Evolutionary conservation across 2,888 invertebrate species (phyloP), one percentile per base, ranked within the genome.

Genomic region (Cephus spinipes): DNA sequence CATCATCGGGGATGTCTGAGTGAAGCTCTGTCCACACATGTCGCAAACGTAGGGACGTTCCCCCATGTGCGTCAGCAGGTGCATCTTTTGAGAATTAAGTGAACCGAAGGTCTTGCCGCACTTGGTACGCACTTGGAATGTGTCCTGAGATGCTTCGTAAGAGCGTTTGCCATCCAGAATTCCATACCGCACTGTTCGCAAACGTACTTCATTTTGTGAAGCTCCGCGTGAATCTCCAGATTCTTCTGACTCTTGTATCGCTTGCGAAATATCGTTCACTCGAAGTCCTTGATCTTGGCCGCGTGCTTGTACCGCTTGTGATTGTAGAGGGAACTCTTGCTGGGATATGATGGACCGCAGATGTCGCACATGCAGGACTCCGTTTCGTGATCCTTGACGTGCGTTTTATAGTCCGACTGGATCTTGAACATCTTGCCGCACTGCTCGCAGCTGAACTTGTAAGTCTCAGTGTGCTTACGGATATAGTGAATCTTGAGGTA

Each of bases 401-500:
- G 85, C 93, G 93, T 73, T 92, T 84, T 23, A 92, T 78, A 93
- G 93, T 93, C 93, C 6, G 91, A 90, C 0, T 91, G 69, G 0
- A 93, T 92, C 0, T 92, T 91, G 82, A 92, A 93, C 0, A 90
- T 85, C 83, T 93, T 93, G 3, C 90, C 91, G 81, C 93, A 93
- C 73, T 85, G 92, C 30, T 89, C 90, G 83, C 93, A 93, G 0
- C 93, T 92, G 79, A 93, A 94, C 75, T 92, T 88, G 88, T 31
- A 75, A 69, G 55, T n/a, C 15, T 23, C 55, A 1, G 75, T 75
- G 36, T 75, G 75, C 33, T 75, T 77, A n/a, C 77, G 73, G 12
- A 35, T 77, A 32, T 74, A 30, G 74, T 75, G 77, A 1, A 69
- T 68, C 74, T 77, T 75, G 30, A 75, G 31, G 12, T 30, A 40